Evolutionary conservation across 2,113 vertebrate species (phyloP), one percentile per base, ranked within the genome.

Genomic region (Dunckerocampus dactyliophorus): DNA sequence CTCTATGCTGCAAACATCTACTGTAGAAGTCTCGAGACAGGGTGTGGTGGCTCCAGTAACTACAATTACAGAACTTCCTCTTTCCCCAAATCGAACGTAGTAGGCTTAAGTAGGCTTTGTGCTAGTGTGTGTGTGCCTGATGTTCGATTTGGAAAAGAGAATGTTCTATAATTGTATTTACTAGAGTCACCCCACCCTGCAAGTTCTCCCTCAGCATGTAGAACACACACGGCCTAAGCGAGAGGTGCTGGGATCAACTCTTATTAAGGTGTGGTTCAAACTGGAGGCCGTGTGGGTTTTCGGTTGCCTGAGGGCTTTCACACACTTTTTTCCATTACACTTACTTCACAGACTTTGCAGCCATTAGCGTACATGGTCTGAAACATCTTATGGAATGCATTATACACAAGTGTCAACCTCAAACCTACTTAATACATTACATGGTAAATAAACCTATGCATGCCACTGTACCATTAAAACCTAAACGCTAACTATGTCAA

Each of bases 91-190:
- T 3, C 11, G 10, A 39, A 39, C 37, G 34, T 37, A 6, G 9
- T 37, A 9, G 1, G n/a, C n/a, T n/a, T n/a, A n/a, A n/a, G n/a
- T n/a, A n/a, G n/a, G n/a, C n/a, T n/a, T n/a, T n/a, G n/a, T 39
- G 37, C 37, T 39, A 39, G 37, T 39, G 37, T 11, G 2, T 28
- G 37, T 39, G 1, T 12, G 65, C 34, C 47, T 50, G 62, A 58
- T 61, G 47, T 75, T 78, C 62, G 69, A 72, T 82, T 82, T 74
- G 56, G 52, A 75, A 66, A 71, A 75, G 59, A 71, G 47, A 22
- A 70, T 16, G 31, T 54, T 73, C 45, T 69, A 58, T 82, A 79
- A 79, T 85, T 81, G 80, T 57, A 79, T 46, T 69, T 59, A 67
- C 57, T 62, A 65, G 50, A 67, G 65, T 53, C 51, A 47, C 68